These are phyloP conservation scores for Paratilapia polleni DNA, from an alignment of 2,113 vertebrate genomes.

Conservation along the genomic window DNA sequence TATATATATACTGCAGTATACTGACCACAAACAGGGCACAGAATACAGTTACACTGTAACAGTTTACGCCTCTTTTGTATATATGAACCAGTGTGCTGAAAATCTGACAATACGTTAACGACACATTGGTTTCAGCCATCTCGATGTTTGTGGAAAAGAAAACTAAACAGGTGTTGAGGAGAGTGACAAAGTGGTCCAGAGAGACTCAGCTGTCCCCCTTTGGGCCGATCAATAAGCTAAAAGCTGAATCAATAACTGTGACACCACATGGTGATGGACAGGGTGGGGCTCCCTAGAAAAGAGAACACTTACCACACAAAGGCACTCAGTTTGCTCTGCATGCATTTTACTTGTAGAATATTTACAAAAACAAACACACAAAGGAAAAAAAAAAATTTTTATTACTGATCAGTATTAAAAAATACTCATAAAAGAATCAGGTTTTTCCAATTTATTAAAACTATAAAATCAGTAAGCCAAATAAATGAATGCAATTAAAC, in stretches of 20 bases:
- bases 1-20: no score
- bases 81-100: background rate
- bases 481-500: background rate
- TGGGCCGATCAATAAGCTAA: conserved; percentile 55
- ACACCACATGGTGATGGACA: conserved; percentile 25
- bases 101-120: background rate
- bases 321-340: background rate
- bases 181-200: conserved; percentile 12
- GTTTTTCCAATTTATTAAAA: background rate
- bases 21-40: background rate
- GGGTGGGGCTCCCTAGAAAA: background rate
- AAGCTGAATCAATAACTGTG: conserved; percentile 60
- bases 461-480: background rate
- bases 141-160: background rate
- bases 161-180: background rate
- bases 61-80: background rate
- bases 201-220: conserved; percentile 57
- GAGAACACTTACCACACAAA: background rate
- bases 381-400: background rate
- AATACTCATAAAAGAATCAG: background rate
- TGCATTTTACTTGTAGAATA: background rate
- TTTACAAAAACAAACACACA: background rate
- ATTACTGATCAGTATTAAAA: background rate
- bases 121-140: background rate
- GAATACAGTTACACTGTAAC: background rate